These are phyloP conservation scores for Aspiorhynchus laticeps DNA, from an alignment of 2,113 vertebrate genomes.

Conservation along the genomic window DNA sequence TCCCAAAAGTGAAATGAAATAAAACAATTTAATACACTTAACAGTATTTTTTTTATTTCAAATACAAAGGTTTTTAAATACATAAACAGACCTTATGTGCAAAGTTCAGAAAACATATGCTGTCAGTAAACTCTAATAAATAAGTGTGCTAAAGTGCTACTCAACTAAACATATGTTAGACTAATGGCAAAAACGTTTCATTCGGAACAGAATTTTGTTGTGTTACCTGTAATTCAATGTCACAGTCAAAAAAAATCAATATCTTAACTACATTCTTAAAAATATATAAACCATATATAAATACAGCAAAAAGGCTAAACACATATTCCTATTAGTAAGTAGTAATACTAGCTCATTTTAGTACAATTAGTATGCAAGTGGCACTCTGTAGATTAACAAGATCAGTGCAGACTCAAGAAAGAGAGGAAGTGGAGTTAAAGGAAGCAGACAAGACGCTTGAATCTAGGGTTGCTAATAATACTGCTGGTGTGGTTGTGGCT, in stretches of 20 bases:
- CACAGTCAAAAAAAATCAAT: not conserved
- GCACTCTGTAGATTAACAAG: slow-evolving; percentile 11
- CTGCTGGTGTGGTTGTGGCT: slow-evolving; percentile 8
- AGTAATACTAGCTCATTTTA: slow-evolving; percentile 15
- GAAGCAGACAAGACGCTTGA: not conserved
- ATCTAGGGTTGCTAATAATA: not conserved
- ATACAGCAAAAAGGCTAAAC: slow-evolving; percentile 22
- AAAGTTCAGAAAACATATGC: slow-evolving; percentile 1
- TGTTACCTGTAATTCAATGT: not conserved
- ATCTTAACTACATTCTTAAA: not conserved
- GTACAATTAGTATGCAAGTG: not conserved
- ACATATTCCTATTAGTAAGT: slow-evolving; percentile 3
- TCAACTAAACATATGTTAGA: not conserved
- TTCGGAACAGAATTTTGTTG: not conserved
- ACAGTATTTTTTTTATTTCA: slow-evolving; percentile 3
- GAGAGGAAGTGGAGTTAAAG: not conserved
- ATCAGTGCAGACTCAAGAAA: slow-evolving; percentile 12
- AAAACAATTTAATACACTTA: not conserved
- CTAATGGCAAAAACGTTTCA: not conserved
- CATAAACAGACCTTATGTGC: slow-evolving; percentile 8
- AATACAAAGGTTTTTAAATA: not conserved
- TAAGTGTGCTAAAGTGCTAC: slow-evolving; percentile 32
- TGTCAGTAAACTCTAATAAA: not conserved
- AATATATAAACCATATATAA: not conserved
- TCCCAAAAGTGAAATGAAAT: not conserved